Evolutionary conservation across 1,140 invertebrate genomes (phyloP).

Genomic region (Pectinophora gossypiella): DNA sequence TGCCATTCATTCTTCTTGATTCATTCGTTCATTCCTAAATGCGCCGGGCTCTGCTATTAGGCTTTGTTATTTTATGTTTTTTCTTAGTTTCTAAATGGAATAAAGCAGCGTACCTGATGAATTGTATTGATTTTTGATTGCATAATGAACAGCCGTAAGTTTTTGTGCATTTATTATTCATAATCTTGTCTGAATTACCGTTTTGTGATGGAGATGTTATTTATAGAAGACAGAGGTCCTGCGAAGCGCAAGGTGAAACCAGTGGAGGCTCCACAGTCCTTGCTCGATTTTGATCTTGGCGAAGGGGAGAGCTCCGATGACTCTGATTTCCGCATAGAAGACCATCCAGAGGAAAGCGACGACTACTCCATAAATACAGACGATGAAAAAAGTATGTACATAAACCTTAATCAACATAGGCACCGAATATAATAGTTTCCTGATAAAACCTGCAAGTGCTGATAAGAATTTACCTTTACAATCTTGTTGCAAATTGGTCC

Average conservation of each 20-base stretch:
- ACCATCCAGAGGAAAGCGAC: slow-evolving; percentile 86
- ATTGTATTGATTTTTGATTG: not conserved
- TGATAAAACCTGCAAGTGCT: no score
- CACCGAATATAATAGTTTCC: no score
- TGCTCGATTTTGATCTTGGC: slow-evolving; percentile 89
- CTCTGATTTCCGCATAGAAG: slow-evolving; percentile 95
- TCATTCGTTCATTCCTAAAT: no score
- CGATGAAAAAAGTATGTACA: slow-evolving; percentile 68
- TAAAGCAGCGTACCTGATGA: not conserved
- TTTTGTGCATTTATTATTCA: not conserved
- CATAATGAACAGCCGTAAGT: slow-evolving; percentile 8
- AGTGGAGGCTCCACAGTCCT: slow-evolving; percentile 83
- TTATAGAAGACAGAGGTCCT: slow-evolving; percentile 86
- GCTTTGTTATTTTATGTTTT: no score
- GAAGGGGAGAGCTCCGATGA: slow-evolving; percentile 97
- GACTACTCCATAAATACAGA: slow-evolving; percentile 78
- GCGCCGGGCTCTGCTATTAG: no score
- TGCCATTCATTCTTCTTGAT: no score
- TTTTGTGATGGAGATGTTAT: not conserved
- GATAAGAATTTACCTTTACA: no score
- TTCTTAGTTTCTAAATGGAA: not conserved
- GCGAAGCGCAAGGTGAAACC: slow-evolving; percentile 91
- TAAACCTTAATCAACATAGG: no score
- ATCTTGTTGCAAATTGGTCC: no score
- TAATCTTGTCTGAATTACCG: not conserved